Evolutionary conservation across 2,797 vertebrate genomes (phyloP).

Genomic region (Smutsia temminckii): DNA sequence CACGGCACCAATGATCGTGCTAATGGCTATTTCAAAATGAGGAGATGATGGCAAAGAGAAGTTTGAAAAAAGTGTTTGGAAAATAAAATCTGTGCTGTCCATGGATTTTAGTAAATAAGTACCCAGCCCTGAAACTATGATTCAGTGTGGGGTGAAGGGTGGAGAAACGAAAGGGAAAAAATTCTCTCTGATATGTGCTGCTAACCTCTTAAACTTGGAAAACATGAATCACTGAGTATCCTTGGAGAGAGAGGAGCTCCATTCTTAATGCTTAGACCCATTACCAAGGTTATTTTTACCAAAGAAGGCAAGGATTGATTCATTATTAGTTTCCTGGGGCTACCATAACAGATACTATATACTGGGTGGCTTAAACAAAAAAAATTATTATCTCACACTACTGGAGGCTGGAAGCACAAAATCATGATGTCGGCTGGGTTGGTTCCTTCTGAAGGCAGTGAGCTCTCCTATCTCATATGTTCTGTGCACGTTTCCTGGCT

Average conservation of each 20-base stretch:
- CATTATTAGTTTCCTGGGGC: background rate
- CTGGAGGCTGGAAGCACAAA: background rate
- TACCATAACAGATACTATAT: background rate
- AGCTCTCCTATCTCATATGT: background rate
- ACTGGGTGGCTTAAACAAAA: background rate
- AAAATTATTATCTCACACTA: background rate
- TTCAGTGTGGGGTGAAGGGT: background rate
- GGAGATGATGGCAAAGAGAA: background rate
- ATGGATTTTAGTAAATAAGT: background rate
- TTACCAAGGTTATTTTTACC: background rate
- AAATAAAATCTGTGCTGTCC: slow-evolving; percentile 21
- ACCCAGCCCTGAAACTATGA: background rate
- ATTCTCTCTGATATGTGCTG: background rate
- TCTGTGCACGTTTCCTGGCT: background rate
- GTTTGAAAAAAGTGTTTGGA: background rate
- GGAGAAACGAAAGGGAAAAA: background rate
- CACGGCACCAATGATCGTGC: background rate
- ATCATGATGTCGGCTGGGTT: background rate
- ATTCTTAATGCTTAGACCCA: background rate
- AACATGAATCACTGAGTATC: background rate
- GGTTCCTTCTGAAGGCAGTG: background rate
- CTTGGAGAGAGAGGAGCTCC: background rate
- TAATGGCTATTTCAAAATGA: slow-evolving; percentile 11
- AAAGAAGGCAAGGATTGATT: background rate
- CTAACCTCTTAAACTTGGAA: background rate